These are phyloP conservation scores for Campaea margaritaria DNA, from an alignment of 2,888 invertebrate genomes.

Conservation along the genomic window DNA sequence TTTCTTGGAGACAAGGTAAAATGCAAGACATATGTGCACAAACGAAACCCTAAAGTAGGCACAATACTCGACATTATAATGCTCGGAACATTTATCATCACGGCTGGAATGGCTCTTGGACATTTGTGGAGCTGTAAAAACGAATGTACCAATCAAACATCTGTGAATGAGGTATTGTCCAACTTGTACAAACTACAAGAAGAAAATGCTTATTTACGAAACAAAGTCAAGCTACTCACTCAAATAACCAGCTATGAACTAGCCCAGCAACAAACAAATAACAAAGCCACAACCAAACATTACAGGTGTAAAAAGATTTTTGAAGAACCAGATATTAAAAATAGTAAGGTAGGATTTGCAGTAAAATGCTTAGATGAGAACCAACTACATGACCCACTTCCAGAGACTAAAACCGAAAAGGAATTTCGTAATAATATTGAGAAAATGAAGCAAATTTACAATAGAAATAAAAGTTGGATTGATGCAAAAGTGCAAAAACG, in stretches of 20 bases:
- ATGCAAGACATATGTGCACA: constrained; percentile 79
- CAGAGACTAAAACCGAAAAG: constrained; percentile 62
- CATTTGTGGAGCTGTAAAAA: constrained; percentile 82
- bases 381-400: constrained; percentile 42
- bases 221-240: constrained; percentile 73
- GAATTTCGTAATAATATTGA: constrained; percentile 67
- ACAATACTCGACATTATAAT: constrained; percentile 78
- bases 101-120: constrained; percentile 79
- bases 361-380: constrained; percentile 72
- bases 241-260: constrained; percentile 57
- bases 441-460: constrained; percentile 69
- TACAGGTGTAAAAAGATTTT: constrained; percentile 75
- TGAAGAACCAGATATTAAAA: constrained; percentile 69
- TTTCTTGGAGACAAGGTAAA: constrained; percentile 67
- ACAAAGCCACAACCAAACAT: constrained; percentile 57
- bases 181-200: constrained; percentile 81
- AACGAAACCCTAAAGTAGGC: constrained; percentile 77
- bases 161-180: constrained; percentile 78
- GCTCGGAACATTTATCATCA: constrained; percentile 75
- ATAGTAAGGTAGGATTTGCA: constrained; percentile 59
- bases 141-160: constrained; percentile 69
- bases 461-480: constrained; percentile 75
- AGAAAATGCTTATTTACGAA: constrained; percentile 77
- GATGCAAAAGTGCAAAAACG: constrained; percentile 71
- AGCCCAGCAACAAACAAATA: constrained; percentile 53